Evolutionary conservation across 2,888 invertebrate species (phyloP).

Genomic region (Lacanobia wlatinum): DNA sequence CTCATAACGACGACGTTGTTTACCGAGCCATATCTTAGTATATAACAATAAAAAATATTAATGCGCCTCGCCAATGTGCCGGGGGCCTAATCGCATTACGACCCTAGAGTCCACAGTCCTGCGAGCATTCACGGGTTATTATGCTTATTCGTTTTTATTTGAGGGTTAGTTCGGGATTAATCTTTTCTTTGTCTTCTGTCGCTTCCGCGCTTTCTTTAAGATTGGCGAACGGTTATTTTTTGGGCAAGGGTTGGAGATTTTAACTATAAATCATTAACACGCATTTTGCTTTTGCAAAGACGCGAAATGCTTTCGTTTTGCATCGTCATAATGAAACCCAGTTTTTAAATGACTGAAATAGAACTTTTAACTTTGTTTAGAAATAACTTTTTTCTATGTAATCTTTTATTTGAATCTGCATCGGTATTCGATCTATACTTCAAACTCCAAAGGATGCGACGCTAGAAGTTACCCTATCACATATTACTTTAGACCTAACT

Average conservation of each 20-base stretch:
- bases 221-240: slow-evolving; percentile 50
- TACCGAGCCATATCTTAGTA: slow-evolving; percentile 85
- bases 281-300: not conserved
- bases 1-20: slow-evolving; percentile 83
- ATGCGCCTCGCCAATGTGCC: slow-evolving; percentile 84
- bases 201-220: slow-evolving; percentile 48
- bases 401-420: no score
- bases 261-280: slow-evolving; percentile 50
- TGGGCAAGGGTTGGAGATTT: slow-evolving; percentile 54
- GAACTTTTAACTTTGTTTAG: not conserved
- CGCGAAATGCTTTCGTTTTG: not conserved
- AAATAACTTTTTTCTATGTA: not conserved
- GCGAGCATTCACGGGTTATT: slow-evolving; percentile 88
- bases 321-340: not conserved
- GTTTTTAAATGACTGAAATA: not conserved
- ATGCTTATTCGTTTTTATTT: slow-evolving; percentile 86
- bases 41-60: slow-evolving; percentile 89
- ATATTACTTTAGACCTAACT: not conserved
- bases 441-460: no score
- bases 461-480: not conserved
- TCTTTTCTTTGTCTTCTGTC: slow-evolving; percentile 61
- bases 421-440: no score
- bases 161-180: slow-evolving; percentile 71
- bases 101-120: slow-evolving; percentile 69
- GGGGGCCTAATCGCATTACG: slow-evolving; percentile 82